Percentiles rank a stretch among this genome's conserved stretches.
phyloP scores from a whole-genome alignment of 2,113 vertebrate species.

The Zosterops borbonicus region DNA sequence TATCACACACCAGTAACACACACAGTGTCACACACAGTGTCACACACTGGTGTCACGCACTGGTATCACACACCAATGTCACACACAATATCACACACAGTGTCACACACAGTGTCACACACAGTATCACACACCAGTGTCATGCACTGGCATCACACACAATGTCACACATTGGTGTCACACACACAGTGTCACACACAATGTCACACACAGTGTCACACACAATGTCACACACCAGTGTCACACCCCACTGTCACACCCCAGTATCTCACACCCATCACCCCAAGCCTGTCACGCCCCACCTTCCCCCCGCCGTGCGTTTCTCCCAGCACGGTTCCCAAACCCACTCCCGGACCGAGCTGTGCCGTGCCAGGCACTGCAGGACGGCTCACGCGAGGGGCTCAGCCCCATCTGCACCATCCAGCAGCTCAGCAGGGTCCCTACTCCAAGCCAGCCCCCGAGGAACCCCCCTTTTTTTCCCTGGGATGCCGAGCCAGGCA shows the following conservation, averaged over 20 bases:
- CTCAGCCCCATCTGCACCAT: neutral
- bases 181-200: neutral
- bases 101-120: neutral
- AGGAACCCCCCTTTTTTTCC: neutral
- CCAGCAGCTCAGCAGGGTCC: constrained; percentile 4
- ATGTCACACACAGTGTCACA: no score
- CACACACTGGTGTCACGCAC: neutral
- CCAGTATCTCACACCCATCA: fast-evolving
- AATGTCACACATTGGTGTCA: no score
- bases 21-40: no score
- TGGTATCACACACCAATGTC: no score
- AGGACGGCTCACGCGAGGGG: neutral
- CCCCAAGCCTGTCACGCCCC: neutral
- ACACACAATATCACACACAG: neutral
- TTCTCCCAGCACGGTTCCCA: neutral
- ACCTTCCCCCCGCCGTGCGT: neutral
- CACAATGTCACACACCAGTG: neutral
- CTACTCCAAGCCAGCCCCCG: neutral
- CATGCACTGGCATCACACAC: neutral
- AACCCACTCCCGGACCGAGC: neutral
- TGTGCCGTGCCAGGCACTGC: neutral
- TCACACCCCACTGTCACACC: neutral
- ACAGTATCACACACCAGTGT: no score
- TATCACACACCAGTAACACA: neutral
- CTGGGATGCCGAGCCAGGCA: neutral